Conservation (phyloP, 2,888 invertebrate species). For the Cephalotes varians region DNA sequence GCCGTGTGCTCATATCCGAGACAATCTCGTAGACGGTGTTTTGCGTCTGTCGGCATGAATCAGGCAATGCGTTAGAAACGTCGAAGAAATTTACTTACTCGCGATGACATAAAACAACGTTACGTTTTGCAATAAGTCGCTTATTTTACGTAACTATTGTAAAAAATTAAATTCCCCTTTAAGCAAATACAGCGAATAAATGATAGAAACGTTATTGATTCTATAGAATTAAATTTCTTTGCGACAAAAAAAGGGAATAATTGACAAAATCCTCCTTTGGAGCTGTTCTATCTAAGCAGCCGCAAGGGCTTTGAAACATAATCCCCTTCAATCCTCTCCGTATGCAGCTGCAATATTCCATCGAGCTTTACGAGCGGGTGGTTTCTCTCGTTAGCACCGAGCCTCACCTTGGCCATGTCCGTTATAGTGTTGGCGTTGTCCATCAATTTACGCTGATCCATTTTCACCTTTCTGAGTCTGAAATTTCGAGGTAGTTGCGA, state of each 20-base stretch:
- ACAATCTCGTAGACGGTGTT: slow-evolving; percentile 99
- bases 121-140: background rate
- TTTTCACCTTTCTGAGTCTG: slow-evolving; percentile 99
- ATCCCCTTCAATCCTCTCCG: background rate
- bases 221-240: background rate
- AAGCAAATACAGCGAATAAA: background rate
- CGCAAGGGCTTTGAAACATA: slow-evolving; percentile 1
- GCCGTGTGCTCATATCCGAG: slow-evolving; percentile 98
- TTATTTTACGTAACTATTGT: background rate
- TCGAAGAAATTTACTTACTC: background rate
- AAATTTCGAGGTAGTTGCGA: slow-evolving; percentile 53
- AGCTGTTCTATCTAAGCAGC: background rate
- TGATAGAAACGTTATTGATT: background rate
- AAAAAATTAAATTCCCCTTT: background rate
- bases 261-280: background rate
- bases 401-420: slow-evolving; percentile 98
- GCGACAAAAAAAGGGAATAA: background rate
- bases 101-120: background rate
- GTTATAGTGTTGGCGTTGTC: slow-evolving; percentile 99
- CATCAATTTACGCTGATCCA: slow-evolving; percentile 99
- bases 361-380: slow-evolving; percentile 6
- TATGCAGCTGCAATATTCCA: slow-evolving; percentile 5
- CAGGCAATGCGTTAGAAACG: slow-evolving; percentile 82
- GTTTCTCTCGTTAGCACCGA: slow-evolving; percentile 14
- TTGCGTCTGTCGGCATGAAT: slow-evolving; percentile 92